Evolutionary conservation across 1,140 invertebrate genomes (phyloP), one percentile per base, ranked within the genome.

Genomic region (Heliconius hermathena): DNA sequence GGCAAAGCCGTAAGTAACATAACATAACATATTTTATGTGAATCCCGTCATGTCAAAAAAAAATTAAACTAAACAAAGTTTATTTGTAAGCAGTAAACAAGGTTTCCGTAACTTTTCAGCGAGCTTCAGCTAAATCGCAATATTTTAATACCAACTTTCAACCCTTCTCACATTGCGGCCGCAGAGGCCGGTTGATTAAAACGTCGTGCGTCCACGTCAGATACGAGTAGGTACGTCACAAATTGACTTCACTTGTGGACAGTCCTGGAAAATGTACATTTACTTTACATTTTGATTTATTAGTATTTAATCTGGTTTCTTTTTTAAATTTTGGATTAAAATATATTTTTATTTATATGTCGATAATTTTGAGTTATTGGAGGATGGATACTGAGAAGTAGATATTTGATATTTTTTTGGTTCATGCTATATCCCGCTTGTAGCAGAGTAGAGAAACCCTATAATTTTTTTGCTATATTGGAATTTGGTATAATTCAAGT

Each of bases 81-180:
- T 66, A 66, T 66, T 29, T 66, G 60, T n/a, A 5, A 29, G 16
- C 26, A 13, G 22, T 22, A 66, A 66, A 66, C 3, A 26, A 66
- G 57, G 22, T 66, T 26, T 13, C 22, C 22, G 60, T 16, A 26
- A 66, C 22, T 29, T 72, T 38, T 38, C 36, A 72, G 5, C 8
- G 20, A 38, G 71, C 36, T 41, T 72, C 4, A 20, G 3, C 8
- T 72, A n/a, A 72, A 72, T 41, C 36, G 36, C 71, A 41, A 72
- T 72, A 72, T 72, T 72, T 71, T 38, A 72, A 29, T 36, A 8
- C 70, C 70, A 71, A 72, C 33, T 72, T 72, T 38, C 71, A 72
- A 72, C 71, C 71, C 71, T 72, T 72, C n/a, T 72, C 71, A 72
- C 33, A 38, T 36, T 41, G 71, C 36, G 71, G 71, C 71, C 54